A percentile compares a stretch with the other conserved stretches of the same genome.
Conservation (phyloP, 2,797 vertebrate species). For the Notolepis coatsorum region DNA sequence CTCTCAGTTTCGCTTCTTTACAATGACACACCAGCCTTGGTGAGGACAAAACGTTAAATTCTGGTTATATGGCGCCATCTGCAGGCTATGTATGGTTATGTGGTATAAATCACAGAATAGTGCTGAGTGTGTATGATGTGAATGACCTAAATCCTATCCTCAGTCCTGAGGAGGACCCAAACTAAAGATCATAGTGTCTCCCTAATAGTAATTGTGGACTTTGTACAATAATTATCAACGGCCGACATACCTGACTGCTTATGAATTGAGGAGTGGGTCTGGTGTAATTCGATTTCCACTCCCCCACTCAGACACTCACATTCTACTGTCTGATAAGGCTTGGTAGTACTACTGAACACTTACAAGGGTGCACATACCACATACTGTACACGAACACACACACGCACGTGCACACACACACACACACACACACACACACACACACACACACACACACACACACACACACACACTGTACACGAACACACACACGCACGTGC, state of each 20-base stretch:
- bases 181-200: neutral
- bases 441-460: neutral
- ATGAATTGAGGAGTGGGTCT: neutral
- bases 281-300: neutral
- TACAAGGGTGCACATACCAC: too few species aligned
- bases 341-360: neutral
- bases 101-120: neutral
- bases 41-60: neutral
- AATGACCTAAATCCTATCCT: neutral
- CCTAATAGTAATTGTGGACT: neutral
- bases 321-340: neutral
- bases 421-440: neutral
- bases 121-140: neutral
- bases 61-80: constrained; percentile 72
- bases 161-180: neutral
- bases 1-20: neutral
- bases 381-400: neutral
- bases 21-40: neutral
- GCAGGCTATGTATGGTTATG: constrained; percentile 47
- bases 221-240: neutral
- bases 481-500: too few species aligned
- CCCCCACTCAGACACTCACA: neutral
- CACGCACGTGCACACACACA: neutral
- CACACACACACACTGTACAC: too few species aligned
- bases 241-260: neutral